These are phyloP conservation scores for Lucinisca nassula DNA, from an alignment of 2,888 invertebrate species.

Conservation along the genomic window DNA sequence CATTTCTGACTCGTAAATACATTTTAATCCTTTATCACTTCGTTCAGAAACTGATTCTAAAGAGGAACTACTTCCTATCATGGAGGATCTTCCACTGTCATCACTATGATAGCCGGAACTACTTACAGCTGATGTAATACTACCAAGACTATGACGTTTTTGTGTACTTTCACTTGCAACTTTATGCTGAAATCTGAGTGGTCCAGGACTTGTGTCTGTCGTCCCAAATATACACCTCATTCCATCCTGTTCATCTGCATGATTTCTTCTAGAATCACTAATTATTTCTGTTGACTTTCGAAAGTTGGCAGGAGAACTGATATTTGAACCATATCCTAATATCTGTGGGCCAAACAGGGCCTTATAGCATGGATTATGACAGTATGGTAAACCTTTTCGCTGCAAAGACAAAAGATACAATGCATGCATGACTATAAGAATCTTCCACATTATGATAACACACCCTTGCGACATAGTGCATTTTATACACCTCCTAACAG, in stretches of 20 bases:
- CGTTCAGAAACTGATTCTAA: slow-evolving; percentile 48
- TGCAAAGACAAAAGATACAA: slow-evolving; percentile 85
- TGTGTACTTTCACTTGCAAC: slow-evolving; percentile 2
- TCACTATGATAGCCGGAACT: slow-evolving; percentile 36
- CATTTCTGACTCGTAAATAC: slow-evolving; percentile 56
- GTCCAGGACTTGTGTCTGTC: slow-evolving; percentile 58
- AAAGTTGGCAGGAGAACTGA: slow-evolving; percentile 83
- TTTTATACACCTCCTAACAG: too few relatives aligned
- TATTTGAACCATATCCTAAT: slow-evolving; percentile 92
- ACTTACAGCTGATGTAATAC: slow-evolving; percentile 36
- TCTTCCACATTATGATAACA: too few relatives aligned
- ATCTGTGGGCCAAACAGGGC: slow-evolving; percentile 94
- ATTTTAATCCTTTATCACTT: slow-evolving; percentile 52
- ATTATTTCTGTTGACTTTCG: slow-evolving; percentile 61
- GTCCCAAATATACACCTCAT: slow-evolving; percentile 59
- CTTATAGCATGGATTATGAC: slow-evolving; percentile 95
- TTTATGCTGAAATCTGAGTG: slow-evolving; percentile 38
- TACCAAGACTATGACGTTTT: slow-evolving; percentile 47
- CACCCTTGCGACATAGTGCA: too few relatives aligned
- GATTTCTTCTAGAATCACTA: slow-evolving; percentile 24
- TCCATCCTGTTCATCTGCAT: slow-evolving; percentile 32
- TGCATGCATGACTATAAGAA: too few relatives aligned
- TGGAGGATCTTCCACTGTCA: slow-evolving; percentile 21
- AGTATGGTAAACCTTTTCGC: slow-evolving; percentile 95
- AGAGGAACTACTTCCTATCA: slow-evolving; percentile 38